Percentiles rank a stretch among this genome's conserved stretches.
phyloP scores from a whole-genome alignment of 2,797 vertebrate genomes.

The Buphagus erythrorhynchus region DNA sequence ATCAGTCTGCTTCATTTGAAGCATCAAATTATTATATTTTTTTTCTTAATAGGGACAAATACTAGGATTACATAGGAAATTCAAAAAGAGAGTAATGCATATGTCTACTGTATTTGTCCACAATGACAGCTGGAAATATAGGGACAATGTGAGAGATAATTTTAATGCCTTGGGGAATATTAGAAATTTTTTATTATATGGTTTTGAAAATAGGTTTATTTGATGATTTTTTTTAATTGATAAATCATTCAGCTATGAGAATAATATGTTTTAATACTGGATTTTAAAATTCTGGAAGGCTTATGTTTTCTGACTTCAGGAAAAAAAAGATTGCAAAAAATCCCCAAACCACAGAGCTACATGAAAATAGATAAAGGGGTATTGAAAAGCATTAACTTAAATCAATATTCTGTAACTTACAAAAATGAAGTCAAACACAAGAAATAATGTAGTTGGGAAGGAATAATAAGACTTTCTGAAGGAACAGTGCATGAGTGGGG shows the following conservation, averaged over 20 bases:
- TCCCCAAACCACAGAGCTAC: not conserved
- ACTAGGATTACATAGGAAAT: not conserved
- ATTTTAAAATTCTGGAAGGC: not conserved
- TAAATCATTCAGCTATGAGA: not conserved
- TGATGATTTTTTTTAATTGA: not conserved
- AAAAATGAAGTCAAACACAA: not conserved
- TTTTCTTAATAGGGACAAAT: not conserved
- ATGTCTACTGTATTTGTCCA: not conserved
- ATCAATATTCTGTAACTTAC: not conserved
- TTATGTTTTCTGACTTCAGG: not conserved
- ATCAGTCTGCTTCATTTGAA: not conserved
- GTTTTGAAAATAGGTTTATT: not conserved
- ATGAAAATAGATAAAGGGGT: not conserved
- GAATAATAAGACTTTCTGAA: not conserved
- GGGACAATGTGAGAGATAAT: fast-evolving
- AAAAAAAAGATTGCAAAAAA: not conserved
- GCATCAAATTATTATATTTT: not conserved
- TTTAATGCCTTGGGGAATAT: not conserved
- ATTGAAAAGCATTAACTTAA: not conserved
- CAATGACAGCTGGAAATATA: not conserved
- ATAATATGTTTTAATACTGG: not conserved
- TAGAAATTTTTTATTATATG: not conserved
- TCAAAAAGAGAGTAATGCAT: not conserved
- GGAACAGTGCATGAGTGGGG: not conserved
- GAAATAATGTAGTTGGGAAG: not conserved